Percentiles rank a stretch among this genome's conserved stretches.
Evolutionary conservation across 2,797 vertebrate genomes (phyloP).

Genomic region (Lepidocolaptes lacrymiger): DNA sequence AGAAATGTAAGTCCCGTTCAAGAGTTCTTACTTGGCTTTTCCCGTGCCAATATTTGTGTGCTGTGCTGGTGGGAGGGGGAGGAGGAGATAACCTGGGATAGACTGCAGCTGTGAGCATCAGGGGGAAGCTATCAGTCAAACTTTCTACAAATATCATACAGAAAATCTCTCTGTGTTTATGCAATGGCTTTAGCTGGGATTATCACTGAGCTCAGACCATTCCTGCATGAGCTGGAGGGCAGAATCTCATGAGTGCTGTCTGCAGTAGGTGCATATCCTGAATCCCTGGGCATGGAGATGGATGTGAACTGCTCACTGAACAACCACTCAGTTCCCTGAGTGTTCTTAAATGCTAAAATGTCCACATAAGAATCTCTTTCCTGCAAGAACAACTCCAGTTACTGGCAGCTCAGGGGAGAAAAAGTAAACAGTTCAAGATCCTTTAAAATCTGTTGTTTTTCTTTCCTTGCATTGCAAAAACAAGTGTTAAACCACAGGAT

Average conservation of each 20-base stretch:
- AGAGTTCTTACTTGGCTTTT: slow-evolving; percentile 25
- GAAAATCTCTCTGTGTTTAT: not conserved
- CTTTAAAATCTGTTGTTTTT: not conserved
- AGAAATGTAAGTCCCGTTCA: not conserved
- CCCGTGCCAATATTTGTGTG: not conserved
- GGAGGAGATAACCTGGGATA: not conserved
- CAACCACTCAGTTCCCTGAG: not conserved
- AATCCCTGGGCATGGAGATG: not conserved
- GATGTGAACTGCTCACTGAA: not conserved
- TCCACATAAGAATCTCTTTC: not conserved
- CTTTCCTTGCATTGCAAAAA: not conserved
- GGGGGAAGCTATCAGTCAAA: not conserved
- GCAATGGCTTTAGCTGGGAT: not conserved
- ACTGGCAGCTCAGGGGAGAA: not conserved
- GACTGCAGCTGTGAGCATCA: not conserved
- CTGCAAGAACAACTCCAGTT: not conserved
- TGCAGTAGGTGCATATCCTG: not conserved
- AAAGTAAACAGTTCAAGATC: not conserved
- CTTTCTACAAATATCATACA: not conserved
- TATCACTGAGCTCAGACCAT: not conserved
- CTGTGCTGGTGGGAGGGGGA: not conserved
- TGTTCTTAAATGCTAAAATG: not conserved
- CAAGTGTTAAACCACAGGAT: not conserved
- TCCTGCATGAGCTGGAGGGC: not conserved
- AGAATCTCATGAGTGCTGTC: not conserved